Evolutionary conservation across 2,888 invertebrate genomes (phyloP), one percentile per base, ranked within the genome.

Genomic region (Saturnia pavonia): DNA sequence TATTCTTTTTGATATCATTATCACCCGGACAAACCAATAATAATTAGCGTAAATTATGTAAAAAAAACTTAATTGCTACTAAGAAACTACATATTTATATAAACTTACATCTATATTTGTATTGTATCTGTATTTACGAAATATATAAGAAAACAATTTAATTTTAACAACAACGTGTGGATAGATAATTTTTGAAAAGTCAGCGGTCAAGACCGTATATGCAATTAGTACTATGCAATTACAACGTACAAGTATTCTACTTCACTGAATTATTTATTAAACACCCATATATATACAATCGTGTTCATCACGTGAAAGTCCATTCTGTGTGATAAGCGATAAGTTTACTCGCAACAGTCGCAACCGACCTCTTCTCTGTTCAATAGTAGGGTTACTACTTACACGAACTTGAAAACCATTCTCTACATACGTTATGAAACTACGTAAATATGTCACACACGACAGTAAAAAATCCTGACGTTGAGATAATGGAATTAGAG

Each of bases 41-140:
- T 71, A 68, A 68, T 71, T 71, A 68, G 71, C 48, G 22, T 40
- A 63, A 68, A 51, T 71, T 71, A 67, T 43, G 19, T 63, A 22
- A 51, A 71, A 68, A 34, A 80, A 79, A 74, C 78, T 79, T 80
- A 79, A 81, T 80, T 71, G 74, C 76, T 79, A 67, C 75, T 68
- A 78, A 74, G 71, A 74, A 77, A 79, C 76, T 76, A 71, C 60
- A 74, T 67, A 67, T 57, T 25, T 66, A 60, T 69, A 66, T 51
- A 51, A 51, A 11, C 45, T 57, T 6, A 51, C 34, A 67, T 67
- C 34, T 27, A 6, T 43, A 19, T 67, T 27, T 68, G 14, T 45
- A 25, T 19, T 69, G 43, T 69, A 27, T 16, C 34, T 42, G 14
- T 70, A 25, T 63, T 67, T 70, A 70, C 48, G 27, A 9, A n/a